Evolutionary conservation across 1,140 invertebrate species (phyloP).

Genomic region (Latrodectus geometricus): DNA sequence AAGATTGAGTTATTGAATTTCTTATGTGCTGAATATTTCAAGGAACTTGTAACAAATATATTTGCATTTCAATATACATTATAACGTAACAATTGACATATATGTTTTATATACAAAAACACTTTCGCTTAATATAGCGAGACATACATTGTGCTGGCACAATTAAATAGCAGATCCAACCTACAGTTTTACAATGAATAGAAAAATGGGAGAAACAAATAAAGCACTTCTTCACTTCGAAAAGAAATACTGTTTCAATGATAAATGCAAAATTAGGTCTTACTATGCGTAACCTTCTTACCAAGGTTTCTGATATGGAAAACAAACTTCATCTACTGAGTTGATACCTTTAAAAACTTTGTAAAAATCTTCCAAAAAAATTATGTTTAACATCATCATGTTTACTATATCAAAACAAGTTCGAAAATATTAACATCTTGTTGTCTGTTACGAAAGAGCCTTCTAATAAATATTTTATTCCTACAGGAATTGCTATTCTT

Average conservation of each 20-base stretch:
- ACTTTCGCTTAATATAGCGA: constrained; percentile 51
- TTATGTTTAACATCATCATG: constrained; percentile 30
- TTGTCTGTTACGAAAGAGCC: constrained; percentile 28
- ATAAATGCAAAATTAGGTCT: constrained; percentile 41
- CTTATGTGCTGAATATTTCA: constrained; percentile 14
- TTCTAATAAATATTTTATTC: constrained; percentile 27
- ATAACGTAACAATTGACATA: constrained; percentile 48
- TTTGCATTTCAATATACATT: constrained; percentile 37
- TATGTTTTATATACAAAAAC: constrained; percentile 51
- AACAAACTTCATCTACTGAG: constrained; percentile 29
- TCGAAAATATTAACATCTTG: constrained; percentile 41
- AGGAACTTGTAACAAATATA: constrained; percentile 41
- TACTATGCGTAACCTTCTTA: constrained; percentile 29
- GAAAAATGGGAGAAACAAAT: neutral
- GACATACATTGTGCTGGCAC: constrained; percentile 48
- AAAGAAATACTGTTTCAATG: neutral
- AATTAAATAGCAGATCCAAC: constrained; percentile 40
- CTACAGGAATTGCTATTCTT: neutral
- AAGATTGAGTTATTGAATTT: too few relatives aligned
- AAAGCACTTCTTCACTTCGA: neutral
- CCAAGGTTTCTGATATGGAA: constrained; percentile 51
- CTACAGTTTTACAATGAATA: neutral
- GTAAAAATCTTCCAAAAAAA: constrained; percentile 57
- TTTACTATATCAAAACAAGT: constrained; percentile 42
- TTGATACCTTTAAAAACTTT: constrained; percentile 52